A percentile compares a stretch with the other conserved stretches of the same genome.
Conservation (phyloP, 1,140 invertebrate species). For the Drosophila pseudoananassae region DNA sequence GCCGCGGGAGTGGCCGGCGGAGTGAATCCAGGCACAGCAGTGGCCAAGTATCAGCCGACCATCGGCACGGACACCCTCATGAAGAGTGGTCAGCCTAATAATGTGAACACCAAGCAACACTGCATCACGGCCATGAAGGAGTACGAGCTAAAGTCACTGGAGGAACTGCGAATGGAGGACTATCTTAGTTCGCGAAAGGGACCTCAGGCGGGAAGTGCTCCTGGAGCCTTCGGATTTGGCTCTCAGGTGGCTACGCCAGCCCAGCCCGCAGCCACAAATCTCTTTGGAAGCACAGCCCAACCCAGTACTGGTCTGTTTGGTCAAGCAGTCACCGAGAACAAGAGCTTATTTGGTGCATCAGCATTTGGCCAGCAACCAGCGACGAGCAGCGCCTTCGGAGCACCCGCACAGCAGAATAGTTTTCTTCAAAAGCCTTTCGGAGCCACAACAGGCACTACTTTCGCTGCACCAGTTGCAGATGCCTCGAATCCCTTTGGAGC, state of each 20-base stretch:
- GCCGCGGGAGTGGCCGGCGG: conserved; percentile 69
- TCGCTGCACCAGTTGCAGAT: conserved; percentile 85
- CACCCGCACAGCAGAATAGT: conserved; percentile 75
- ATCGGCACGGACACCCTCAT: conserved; percentile 95
- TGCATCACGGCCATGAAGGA: conserved; percentile 99
- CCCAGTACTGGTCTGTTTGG: conserved; percentile 84
- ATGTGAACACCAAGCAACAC: conserved; percentile 95
- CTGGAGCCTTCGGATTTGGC: conserved; percentile 85
- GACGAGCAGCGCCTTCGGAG: conserved; percentile 79
- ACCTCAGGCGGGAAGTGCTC: conserved; percentile 81
- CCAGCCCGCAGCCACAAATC: conserved; percentile 65
- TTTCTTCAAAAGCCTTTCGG: conserved; percentile 85
- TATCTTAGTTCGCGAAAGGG: conserved; percentile 96
- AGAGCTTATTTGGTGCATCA: conserved; percentile 70
- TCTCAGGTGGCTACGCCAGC: conserved; percentile 51
- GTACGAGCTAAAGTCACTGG: conserved; percentile 96
- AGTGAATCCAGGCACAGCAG: conserved; percentile 88
- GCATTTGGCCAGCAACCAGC: conserved; percentile 82
- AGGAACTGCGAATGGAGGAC: conserved; percentile 97
- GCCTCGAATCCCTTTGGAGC: conserved; percentile 84
- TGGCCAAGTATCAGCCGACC: conserved; percentile 93
- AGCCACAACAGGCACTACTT: conserved; percentile 86
- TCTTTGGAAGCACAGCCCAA: conserved; percentile 83
- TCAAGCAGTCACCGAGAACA: conserved; percentile 71
- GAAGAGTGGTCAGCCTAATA: conserved; percentile 92